These are phyloP conservation scores for Hymenochirus boettgeri DNA, from an alignment of 2,113 vertebrate species.

Conservation along the genomic window DNA sequence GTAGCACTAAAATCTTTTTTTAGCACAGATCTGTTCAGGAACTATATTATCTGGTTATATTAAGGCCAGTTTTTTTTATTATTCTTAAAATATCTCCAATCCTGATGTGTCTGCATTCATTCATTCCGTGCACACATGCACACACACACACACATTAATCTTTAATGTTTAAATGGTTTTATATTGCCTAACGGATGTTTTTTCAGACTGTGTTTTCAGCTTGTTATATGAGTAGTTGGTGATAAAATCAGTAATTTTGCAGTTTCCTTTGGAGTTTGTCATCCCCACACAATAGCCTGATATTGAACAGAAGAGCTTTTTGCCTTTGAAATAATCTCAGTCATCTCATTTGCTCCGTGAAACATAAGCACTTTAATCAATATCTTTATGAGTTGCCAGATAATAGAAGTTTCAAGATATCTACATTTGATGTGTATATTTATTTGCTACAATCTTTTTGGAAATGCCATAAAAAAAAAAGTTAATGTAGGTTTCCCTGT, in stretches of 20 bases:
- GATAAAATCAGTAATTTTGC: not conserved
- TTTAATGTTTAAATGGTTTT: conserved; percentile 2
- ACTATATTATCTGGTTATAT: too few relatives aligned
- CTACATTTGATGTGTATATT: not conserved
- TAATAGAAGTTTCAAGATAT: not conserved
- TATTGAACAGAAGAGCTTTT: not conserved
- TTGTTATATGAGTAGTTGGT: conserved; percentile 5
- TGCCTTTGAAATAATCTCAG: not conserved
- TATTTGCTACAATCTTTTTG: not conserved
- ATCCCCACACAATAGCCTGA: not conserved
- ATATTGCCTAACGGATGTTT: not conserved
- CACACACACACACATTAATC: not conserved
- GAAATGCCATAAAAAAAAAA: too few relatives aligned
- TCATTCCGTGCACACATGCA: not conserved
- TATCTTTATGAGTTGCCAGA: not conserved
- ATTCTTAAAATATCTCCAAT: conserved; percentile 48
- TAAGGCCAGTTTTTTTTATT: conserved; percentile 71
- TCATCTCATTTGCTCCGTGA: conserved; percentile 1
- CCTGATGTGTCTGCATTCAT: not conserved
- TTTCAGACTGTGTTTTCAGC: not conserved
- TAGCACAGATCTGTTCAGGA: too few relatives aligned
- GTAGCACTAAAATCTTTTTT: too few relatives aligned
- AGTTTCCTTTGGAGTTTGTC: conserved; percentile 1
- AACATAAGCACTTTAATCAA: conserved; percentile 5
- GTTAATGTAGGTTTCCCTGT: too few relatives aligned